Evolutionary conservation across 1,140 invertebrate genomes (phyloP), one percentile per base, ranked within the genome.

Genomic region (Melanaphis sacchari): DNA sequence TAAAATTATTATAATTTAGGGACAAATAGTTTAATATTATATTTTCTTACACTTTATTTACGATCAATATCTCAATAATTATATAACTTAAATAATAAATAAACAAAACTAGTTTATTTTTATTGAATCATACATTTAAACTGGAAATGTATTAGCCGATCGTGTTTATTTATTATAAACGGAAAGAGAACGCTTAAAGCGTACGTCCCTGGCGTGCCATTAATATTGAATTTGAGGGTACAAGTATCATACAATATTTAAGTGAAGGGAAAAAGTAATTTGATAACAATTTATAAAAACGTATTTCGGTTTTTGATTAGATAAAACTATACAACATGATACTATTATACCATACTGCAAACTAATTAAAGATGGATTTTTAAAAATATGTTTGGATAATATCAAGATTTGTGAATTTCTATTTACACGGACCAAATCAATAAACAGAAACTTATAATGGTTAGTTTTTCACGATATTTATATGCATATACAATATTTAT

Each of bases 151-250:
- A 43, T 87, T 87, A 31, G 84, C 41, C 31, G 26, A 43, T 87
- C 40, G 40, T 43, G 41, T 43, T 87, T n/a, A 43, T 87, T 87
- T 87, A 87, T 87, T 87, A 43, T 43, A 43, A 87, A 87, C 18
- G 84, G 46, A 87, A 41, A 46, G 26, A 87, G 15, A 43, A 43
- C 41, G 41, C 31, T 43, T 87, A 85, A 43, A 85, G 46, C 41
- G 46, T 18, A 15, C 41, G n/a, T 85, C 84, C 41, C 84, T 5
- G 40, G 41, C 26, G 84, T 31, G 41, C 22, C 41, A 43, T 85
- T 85, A 85, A 85, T 85, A 85, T 85, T 85, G 24, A 31, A 85
- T 85, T 31, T 43, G 24, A 24, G 38, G n/a, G n/a, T n/a, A n/a
- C n/a, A n/a, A 15, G 36, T 41, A 26, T 40, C 82, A 24, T 41